A percentile compares a stretch with the other conserved stretches of the same genome.
Conservation (phyloP, 2,888 invertebrate species). For the Neoscelio sp. region DNA sequence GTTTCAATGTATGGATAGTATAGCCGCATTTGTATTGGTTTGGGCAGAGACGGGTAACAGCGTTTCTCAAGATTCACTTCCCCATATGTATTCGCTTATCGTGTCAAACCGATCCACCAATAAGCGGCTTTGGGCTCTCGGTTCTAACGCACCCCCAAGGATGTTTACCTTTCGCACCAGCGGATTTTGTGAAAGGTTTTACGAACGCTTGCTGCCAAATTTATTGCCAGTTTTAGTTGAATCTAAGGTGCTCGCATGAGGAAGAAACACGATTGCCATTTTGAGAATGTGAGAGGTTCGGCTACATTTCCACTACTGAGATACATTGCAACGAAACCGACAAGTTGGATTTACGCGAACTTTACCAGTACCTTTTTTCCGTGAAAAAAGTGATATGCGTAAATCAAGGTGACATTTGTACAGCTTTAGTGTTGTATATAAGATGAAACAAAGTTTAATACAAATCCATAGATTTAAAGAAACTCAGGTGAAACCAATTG, state of each 20-base stretch:
- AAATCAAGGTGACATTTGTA: slow-evolving; percentile 9
- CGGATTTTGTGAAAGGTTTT: slow-evolving; percentile 28
- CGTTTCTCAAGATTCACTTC: slow-evolving; percentile 42
- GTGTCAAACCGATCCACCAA: slow-evolving; percentile 34
- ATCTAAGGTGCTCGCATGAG: slow-evolving; percentile 24
- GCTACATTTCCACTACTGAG: slow-evolving; percentile 19
- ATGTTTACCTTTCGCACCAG: slow-evolving; percentile 45
- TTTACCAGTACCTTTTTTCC: background rate
- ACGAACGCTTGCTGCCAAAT: slow-evolving; percentile 11
- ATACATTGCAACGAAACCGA: slow-evolving; percentile 18
- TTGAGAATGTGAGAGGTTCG: slow-evolving; percentile 19
- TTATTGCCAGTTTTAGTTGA: slow-evolving; percentile 46
- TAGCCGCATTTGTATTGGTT: slow-evolving; percentile 2
- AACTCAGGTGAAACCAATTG: slow-evolving; percentile 7
- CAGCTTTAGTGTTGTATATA: background rate
- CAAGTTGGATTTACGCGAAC: background rate
- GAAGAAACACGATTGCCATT: slow-evolving; percentile 24
- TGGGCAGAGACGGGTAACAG: slow-evolving; percentile 4
- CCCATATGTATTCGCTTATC: slow-evolving; percentile 41
- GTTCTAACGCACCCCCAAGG: slow-evolving; percentile 10
- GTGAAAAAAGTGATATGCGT: slow-evolving; percentile 4
- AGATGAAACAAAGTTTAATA: slow-evolving; percentile 9
- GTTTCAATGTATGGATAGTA: slow-evolving; percentile 31
- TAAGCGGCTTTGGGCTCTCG: slow-evolving; percentile 16
- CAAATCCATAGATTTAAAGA: slow-evolving; percentile 7